These are phyloP conservation scores for Phthorimaea operculella DNA, from an alignment of 1,140 invertebrate genomes.

Conservation along the genomic window DNA sequence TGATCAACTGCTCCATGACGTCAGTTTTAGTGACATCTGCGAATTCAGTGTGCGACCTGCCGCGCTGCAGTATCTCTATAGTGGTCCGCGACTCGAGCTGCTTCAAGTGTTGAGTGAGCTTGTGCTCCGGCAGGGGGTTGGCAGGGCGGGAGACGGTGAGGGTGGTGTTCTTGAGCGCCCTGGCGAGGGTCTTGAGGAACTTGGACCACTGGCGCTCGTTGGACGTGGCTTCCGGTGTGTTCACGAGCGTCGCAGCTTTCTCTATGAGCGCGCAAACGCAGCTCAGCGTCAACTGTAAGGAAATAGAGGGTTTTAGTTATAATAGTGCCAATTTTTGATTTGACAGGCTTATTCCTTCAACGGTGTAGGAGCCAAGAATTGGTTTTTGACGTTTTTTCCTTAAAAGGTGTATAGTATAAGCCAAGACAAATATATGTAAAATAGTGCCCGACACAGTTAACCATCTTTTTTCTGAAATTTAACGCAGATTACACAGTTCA, in stretches of 20 bases:
- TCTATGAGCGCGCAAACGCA: conserved; percentile 47
- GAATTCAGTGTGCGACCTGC: conserved; percentile 38
- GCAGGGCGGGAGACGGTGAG: conserved; percentile 32
- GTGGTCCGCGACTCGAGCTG: conserved; percentile 46
- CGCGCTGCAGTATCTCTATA: conserved; percentile 52
- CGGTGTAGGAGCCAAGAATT: no score
- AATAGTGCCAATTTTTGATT: no score
- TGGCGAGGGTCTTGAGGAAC: conserved; percentile 49
- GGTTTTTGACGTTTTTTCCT: no score
- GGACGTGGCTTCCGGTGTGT: conserved; percentile 47
- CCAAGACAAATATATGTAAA: no score
- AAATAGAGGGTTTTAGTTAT: neutral
- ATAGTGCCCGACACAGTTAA: no score
- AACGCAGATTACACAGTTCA: no score
- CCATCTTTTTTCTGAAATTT: no score
- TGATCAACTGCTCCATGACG: conserved; percentile 36
- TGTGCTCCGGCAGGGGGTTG: conserved; percentile 29
- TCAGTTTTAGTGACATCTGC: conserved; percentile 44
- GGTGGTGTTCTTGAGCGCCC: conserved; percentile 42
- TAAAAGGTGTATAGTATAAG: no score
- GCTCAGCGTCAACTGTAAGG: conserved; percentile 44
- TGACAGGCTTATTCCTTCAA: no score
- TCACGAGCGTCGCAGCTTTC: conserved; percentile 37
- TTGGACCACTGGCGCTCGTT: conserved; percentile 57
- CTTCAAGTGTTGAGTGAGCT: conserved; percentile 36